Percentiles rank a stretch among this genome's conserved stretches.
Conservation (phyloP, 2,888 invertebrate species). For the Diaprepes abbreviatus region DNA sequence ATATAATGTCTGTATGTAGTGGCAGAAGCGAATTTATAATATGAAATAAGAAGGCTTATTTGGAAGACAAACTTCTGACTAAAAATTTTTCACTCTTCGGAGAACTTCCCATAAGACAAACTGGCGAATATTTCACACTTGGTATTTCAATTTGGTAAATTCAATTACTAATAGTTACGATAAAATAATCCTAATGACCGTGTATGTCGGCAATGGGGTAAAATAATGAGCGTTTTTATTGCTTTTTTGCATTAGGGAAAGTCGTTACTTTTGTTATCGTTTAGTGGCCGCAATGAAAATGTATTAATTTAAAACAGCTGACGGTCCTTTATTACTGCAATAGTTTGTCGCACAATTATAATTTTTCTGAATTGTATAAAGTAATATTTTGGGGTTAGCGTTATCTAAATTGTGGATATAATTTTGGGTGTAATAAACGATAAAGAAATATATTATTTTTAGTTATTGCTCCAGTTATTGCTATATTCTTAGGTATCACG, state of each 20-base stretch:
- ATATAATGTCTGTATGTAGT: too few species aligned
- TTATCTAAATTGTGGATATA: too few species aligned
- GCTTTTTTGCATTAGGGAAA: slow-evolving; percentile 44
- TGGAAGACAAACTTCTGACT: too few species aligned
- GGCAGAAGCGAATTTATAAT: too few species aligned
- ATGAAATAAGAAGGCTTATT: too few species aligned
- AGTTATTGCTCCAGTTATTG: too few species aligned
- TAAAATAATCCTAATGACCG: slow-evolving; percentile 46
- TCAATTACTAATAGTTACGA: slow-evolving; percentile 48
- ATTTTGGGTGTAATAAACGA: too few species aligned
- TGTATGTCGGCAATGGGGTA: slow-evolving; percentile 35
- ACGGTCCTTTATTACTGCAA: neutral
- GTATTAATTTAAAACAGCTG: slow-evolving; percentile 22
- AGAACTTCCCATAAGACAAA: slow-evolving; percentile 29
- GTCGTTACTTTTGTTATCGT: slow-evolving; percentile 30
- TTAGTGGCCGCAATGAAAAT: slow-evolving; percentile 18
- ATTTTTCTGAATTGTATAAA: slow-evolving; percentile 1
- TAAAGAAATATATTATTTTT: too few species aligned
- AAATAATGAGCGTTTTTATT: slow-evolving; percentile 47
- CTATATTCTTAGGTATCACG: too few species aligned
- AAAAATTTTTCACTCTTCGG: neutral
- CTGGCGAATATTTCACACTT: slow-evolving; percentile 44
- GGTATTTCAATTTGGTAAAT: slow-evolving; percentile 47
- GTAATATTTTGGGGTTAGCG: too few species aligned
- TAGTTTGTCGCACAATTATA: neutral